Percentiles rank a stretch among this genome's conserved stretches.
Evolutionary conservation across 2,888 invertebrate genomes (phyloP).

Genomic region (Orgyia antiqua): DNA sequence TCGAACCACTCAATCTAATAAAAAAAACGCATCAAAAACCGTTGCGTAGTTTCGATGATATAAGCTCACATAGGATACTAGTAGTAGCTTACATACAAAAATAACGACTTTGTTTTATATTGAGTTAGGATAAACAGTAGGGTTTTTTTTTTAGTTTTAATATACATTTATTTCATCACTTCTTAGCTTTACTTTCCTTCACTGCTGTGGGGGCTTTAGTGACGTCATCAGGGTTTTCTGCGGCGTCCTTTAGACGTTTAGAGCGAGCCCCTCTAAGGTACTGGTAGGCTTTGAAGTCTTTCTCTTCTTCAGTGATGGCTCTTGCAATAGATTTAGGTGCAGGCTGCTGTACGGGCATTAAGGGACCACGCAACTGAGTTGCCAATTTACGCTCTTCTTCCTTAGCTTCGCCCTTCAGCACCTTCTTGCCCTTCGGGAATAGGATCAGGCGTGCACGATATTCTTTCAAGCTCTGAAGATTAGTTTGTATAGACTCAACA

Average conservation of each 20-base stretch:
- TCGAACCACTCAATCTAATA: too few species aligned
- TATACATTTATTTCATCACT: slow-evolving; percentile 50
- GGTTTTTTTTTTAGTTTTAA: slow-evolving; percentile 1
- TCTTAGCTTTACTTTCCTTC: slow-evolving; percentile 80
- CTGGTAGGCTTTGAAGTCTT: slow-evolving; percentile 93
- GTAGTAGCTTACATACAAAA: too few species aligned
- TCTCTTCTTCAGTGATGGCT: slow-evolving; percentile 91
- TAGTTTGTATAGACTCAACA: slow-evolving; percentile 93
- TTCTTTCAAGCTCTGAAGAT: slow-evolving; percentile 97
- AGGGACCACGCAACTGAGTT: slow-evolving; percentile 86
- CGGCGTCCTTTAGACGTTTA: slow-evolving; percentile 96
- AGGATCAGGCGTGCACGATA: slow-evolving; percentile 96
- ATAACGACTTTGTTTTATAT: too few species aligned
- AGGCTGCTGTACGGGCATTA: slow-evolving; percentile 92
- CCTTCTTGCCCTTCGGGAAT: slow-evolving; percentile 95
- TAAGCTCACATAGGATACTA: too few species aligned
- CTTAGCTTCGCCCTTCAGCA: slow-evolving; percentile 89
- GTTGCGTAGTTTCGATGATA: too few species aligned
- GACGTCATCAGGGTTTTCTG: slow-evolving; percentile 94
- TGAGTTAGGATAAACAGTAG: too few species aligned
- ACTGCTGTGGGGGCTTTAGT: slow-evolving; percentile 84
- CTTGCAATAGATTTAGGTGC: slow-evolving; percentile 88
- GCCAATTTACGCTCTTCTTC: slow-evolving; percentile 96
- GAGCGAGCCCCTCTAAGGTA: slow-evolving; percentile 93
- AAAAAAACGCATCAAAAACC: too few species aligned